phyloP scores from a whole-genome alignment of 2,113 vertebrate genomes.

The Formicarius rufipectus region DNA sequence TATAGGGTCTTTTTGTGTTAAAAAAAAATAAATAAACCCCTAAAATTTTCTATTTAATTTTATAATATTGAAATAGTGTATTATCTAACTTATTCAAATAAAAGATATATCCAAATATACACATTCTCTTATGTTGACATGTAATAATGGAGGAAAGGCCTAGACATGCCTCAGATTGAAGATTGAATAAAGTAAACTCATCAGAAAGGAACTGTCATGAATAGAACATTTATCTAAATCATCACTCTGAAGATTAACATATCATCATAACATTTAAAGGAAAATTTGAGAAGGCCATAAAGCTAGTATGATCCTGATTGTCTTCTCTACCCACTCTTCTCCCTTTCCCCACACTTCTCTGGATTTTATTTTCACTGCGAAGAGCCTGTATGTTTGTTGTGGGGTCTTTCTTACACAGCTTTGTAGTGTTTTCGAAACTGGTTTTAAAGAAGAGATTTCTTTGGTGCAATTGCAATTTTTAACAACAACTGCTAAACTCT shows the following conservation, averaged over 20 bases:
- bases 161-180: background rate
- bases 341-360: background rate
- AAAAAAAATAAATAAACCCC: background rate
- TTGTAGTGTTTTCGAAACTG: slow-evolving; percentile 51
- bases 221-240: background rate
- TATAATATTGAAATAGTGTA: background rate
- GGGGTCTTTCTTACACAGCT: background rate
- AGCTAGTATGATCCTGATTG: background rate
- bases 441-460: slow-evolving; percentile 68
- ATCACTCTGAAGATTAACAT: background rate
- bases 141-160: background rate
- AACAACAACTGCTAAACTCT: slow-evolving; percentile 85
- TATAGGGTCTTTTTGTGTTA: background rate
- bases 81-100: background rate
- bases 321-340: background rate
- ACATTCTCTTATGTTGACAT: background rate
- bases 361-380: background rate
- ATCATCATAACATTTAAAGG: background rate
- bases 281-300: background rate
- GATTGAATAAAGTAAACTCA: background rate
- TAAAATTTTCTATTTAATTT: background rate
- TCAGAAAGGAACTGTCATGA: background rate
- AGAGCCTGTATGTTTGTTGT: background rate
- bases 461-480: slow-evolving; percentile 79
- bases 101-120: background rate